These are phyloP conservation scores for Theristicus caerulescens DNA, from an alignment of 2,113 vertebrate genomes.

Conservation along the genomic window DNA sequence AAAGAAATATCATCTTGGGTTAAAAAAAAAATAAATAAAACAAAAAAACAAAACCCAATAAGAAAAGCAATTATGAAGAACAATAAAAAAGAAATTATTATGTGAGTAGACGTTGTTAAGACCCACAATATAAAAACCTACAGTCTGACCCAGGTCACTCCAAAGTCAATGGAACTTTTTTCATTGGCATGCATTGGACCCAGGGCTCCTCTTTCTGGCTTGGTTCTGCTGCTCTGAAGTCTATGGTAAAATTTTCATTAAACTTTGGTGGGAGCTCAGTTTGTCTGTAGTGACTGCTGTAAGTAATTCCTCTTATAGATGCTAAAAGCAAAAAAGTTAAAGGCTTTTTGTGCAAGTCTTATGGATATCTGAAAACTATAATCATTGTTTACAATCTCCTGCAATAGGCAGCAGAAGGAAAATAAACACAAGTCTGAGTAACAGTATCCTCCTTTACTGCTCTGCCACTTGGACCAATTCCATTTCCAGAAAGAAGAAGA, in stretches of 20 bases:
- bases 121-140: background rate
- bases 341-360: background rate
- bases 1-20: background rate
- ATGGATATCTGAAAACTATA: background rate
- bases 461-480: background rate
- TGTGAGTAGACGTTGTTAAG: background rate
- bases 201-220: background rate
- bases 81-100: background rate
- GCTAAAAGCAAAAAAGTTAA: background rate
- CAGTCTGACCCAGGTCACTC: background rate
- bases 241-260: background rate
- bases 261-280: background rate
- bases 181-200: background rate
- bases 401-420: background rate
- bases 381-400: background rate
- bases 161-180: background rate
- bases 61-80: background rate
- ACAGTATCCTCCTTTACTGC: background rate
- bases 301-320: background rate
- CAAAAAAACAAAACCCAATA: background rate
- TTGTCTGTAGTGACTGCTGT: background rate
- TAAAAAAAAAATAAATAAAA: background rate
- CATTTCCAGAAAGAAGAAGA: background rate
- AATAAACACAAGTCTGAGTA: background rate
- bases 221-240: background rate